These are phyloP conservation scores for Erebia aethiops DNA, from an alignment of 2,888 invertebrate genomes.

Conservation along the genomic window DNA sequence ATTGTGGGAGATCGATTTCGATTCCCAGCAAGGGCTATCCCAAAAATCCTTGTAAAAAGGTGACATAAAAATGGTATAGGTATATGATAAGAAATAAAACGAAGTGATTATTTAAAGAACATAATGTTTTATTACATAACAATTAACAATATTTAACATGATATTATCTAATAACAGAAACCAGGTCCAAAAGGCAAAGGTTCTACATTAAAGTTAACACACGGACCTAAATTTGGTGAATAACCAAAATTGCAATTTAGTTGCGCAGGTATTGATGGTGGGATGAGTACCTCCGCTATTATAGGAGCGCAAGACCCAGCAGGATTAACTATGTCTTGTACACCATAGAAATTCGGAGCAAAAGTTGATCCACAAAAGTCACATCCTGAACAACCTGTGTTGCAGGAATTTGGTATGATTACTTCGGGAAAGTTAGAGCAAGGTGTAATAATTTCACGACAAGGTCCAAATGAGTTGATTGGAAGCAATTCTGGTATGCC, in stretches of 20 bases:
- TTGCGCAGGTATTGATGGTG: conserved; percentile 43
- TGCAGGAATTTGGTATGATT: neutral
- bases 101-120: neutral
- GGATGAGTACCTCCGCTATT: conserved; percentile 51
- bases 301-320: conserved; percentile 37
- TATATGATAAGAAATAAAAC: neutral
- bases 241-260: conserved; percentile 49
- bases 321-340: conserved; percentile 26
- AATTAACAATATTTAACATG: neutral
- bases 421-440: conserved; percentile 2
- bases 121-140: neutral
- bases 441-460: conserved; percentile 2
- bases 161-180: neutral
- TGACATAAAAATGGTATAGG: too few relatives aligned
- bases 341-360: conserved; percentile 17
- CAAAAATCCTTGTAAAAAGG: too few relatives aligned
- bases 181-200: neutral
- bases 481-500: conserved; percentile 1
- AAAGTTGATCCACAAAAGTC: conserved; percentile 11
- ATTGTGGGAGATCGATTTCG: too few relatives aligned
- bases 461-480: neutral
- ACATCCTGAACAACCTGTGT: neutral
- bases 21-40: too few relatives aligned
- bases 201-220: neutral
- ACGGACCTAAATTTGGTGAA: neutral